Evolutionary conservation across 2,113 vertebrate species (phyloP), one percentile per base, ranked within the genome.

Genomic region (Vanacampus margaritifer): DNA sequence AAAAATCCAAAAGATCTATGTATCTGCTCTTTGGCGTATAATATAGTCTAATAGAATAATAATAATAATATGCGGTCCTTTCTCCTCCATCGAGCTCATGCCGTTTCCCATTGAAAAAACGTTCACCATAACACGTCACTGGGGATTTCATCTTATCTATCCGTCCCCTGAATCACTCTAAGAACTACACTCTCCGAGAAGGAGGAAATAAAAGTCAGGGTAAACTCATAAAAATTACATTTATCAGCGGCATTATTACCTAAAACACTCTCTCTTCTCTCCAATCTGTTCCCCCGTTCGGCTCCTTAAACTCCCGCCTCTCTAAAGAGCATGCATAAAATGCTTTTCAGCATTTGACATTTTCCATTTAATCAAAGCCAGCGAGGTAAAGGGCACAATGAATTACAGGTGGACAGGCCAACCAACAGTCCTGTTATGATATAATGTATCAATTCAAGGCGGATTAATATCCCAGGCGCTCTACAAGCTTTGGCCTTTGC

Each of bases 291-390:
- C 1, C 57, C 51, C 36, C 76, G 26, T 63, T 56, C 32, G 75
- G 5, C 74, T 67, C 69, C 54, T 76, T 79, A 39, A 75, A 72
- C 78, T 69, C 68, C 80, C 35, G 68, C 80, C 79, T 62, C 75
- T 61, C 71, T 75, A 84, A 82, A 81, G 79, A 83, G 78, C 76
- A 64, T 79, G 87, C 84, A 85, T 74, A 76, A 87, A 87, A 86
- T 64, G 81, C 82, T 84, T 86, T 75, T 82, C 75, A 81, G 74
- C 76, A 9, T 84, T 83, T 89, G 86, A 87, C 87, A 90, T 90
- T 88, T 87, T 82, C 84, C 82, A 84, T 89, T 89, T 89, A 88
- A 90, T 90, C 87, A 88, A 74, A 79, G 80, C 21, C 60, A 9
- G 32, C 46, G 14, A 69, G 73, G 66, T 77, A 90, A 90, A 90